Evolutionary conservation across 2,113 vertebrate species (phyloP), one percentile per base, ranked within the genome.

Genomic region (Zosterops pallidus): DNA sequence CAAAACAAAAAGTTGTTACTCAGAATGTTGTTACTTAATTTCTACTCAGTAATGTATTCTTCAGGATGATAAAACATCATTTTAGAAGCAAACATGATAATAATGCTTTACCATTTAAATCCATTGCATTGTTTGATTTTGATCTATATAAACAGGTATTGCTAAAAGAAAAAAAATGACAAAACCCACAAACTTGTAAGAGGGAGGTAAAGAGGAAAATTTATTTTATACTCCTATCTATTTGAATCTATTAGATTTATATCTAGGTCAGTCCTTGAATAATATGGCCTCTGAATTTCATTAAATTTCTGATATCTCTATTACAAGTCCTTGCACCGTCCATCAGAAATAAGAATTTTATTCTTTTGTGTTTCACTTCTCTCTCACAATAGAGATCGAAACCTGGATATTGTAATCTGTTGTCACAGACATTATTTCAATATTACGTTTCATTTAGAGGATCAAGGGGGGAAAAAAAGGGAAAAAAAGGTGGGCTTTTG

Each of bases 381-480:
- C 42, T 72, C 19, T 79, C 49, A 65, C 46, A 88, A 42, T 9
- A 83, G 29, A 83, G 47, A 55, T 9, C 3, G 29, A 92, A 91
- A 52, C 21, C 31, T 46, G 53, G 39, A 29, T 83, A 70, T 72
- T 28, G 52, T 33, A 57, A 41, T 62, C 35, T 86, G 41, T 57
- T 89, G 57, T 65, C 37, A 37, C 33, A 86, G 37, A 44, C 35
- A 46, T 76, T 75, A 92, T 60, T 91, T 81, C 84, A 71, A 10
- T 65, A 41, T 35, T 67, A 50, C 7, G 44, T 77, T 94, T 89
- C 20, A 81, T 78, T 89, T 63, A 74, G 23, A 90, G 10, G 39
- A 69, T 25, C 12, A 25, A 18, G 24, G 5, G 14, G 5, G 2
- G 0, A 0, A 0, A 7, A 13, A 31, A 17, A 4, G 14, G 5